Evolutionary conservation across 37 sponge, comb jelly and placozoan species (phyloP), one percentile per base, ranked within the genome.

Genomic region (Lycopodina hypogea): DNA sequence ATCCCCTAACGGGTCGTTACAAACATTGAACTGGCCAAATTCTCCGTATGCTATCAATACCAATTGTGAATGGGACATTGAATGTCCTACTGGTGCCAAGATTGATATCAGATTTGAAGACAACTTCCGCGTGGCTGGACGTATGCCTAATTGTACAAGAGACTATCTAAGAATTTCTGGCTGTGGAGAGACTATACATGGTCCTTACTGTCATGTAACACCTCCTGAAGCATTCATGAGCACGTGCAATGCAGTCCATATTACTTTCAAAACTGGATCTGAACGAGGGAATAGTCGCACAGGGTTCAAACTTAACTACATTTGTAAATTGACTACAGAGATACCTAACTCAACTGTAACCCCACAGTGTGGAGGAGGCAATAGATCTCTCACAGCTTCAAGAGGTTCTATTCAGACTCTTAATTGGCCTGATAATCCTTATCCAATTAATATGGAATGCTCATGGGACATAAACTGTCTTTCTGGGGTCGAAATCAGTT

Each of bases 1-100:
- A 24, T 30, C 32, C 36, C 68, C 19, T 52, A 50, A 18, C 15
- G 78, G 78, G 1, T 60, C 42, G 34, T 34, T 78, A 53, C 68
- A 78, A 33, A 51, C 78, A 2, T 34, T 42, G 28, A 21, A 8
- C 78, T 78, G 68, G 66, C 78, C 78, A 21, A 19, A 63, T 9
- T 21, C 51, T 8, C 4, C 35, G 2, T 79, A 79, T 69, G 70
- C 80, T 40, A 17, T 60, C 41, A 59, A 76, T 35, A 11, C 57
- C 42, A 12, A 39, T 1, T 59, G 60, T n/a, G 36, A 76, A 1
- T 76, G 61, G 61, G 17, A 11, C 60, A 76, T 76, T 26, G 12
- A 37, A 23, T 33, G 53, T 60, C 76, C 76, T 21, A 26, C 2
- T n/a, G 57, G 26, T 35, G 30, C 37, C 58, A 76, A 2, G 18